phyloP scores from a whole-genome alignment of 2,113 vertebrate species.

The Fulmarus glacialis region DNA sequence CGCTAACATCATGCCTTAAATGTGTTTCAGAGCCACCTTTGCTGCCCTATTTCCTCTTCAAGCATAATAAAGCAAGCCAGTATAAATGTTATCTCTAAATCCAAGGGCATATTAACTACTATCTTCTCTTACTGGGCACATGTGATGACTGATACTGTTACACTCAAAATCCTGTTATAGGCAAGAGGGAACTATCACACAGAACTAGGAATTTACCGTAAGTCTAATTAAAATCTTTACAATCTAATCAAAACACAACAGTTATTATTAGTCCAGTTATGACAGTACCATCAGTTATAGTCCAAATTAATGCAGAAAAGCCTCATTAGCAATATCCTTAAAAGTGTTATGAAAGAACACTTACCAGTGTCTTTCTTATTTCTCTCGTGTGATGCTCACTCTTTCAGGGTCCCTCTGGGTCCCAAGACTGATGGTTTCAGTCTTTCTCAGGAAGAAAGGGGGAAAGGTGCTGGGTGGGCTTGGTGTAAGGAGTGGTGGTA shows the following conservation, averaged over 20 bases:
- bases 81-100: not conserved
- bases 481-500: not conserved
- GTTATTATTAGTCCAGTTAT: not conserved
- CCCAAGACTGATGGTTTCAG: not conserved
- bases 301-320: not conserved
- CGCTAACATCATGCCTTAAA: not conserved
- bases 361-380: not conserved
- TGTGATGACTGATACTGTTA: not conserved
- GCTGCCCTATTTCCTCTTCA: not conserved
- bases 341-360: not conserved
- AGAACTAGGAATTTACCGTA: not conserved
- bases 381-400: not conserved
- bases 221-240: not conserved
- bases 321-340: not conserved
- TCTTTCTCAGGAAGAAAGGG: not conserved
- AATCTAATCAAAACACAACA: not conserved
- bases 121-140: not conserved
- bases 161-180: not conserved
- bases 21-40: not conserved
- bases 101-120: not conserved
- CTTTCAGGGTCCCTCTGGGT: not conserved
- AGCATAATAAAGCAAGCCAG: not conserved
- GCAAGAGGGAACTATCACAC: not conserved
- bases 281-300: not conserved
- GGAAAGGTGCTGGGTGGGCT: accelerated